Evolutionary conservation across 1,140 invertebrate genomes (phyloP).

Genomic region (Plectrocnemia conspersa): DNA sequence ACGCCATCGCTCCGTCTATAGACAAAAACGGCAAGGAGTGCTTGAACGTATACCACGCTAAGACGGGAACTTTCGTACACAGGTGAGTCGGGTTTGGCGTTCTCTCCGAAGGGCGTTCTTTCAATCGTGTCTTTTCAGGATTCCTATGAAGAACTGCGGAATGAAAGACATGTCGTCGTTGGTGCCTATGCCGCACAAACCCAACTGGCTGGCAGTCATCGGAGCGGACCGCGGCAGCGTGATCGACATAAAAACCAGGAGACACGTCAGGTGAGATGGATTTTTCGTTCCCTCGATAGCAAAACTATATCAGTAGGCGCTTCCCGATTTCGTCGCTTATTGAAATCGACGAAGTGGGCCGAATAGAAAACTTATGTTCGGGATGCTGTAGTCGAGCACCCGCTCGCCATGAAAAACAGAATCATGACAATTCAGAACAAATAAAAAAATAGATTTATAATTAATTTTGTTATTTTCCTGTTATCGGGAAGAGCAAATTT

Average conservation of each 20-base stretch:
- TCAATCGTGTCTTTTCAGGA: constrained; percentile 38
- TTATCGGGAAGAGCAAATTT: too few relatives aligned
- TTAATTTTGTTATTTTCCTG: too few relatives aligned
- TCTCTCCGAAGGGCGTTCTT: too few relatives aligned
- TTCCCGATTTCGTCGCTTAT: too few relatives aligned
- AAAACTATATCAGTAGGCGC: too few relatives aligned
- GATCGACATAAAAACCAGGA: constrained; percentile 76
- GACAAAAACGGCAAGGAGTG: constrained; percentile 82
- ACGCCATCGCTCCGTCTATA: constrained; percentile 71
- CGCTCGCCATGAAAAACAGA: too few relatives aligned
- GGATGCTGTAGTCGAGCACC: too few relatives aligned
- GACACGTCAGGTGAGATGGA: constrained; percentile 59
- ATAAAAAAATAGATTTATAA: too few relatives aligned
- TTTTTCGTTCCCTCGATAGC: too few relatives aligned
- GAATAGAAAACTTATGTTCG: too few relatives aligned
- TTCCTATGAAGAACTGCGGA: constrained; percentile 49
- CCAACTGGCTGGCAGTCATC: constrained; percentile 79
- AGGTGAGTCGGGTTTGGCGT: constrained; percentile 49
- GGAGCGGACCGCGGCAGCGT: constrained; percentile 87
- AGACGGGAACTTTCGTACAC: constrained; percentile 73
- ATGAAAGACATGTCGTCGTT: constrained; percentile 54
- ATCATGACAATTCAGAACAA: too few relatives aligned
- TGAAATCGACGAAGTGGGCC: too few relatives aligned
- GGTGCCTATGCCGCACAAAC: constrained; percentile 75
- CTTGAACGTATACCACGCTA: constrained; percentile 76